Conservation (phyloP, 2,797 vertebrate genomes). For the Thripadectes ignobilis region DNA sequence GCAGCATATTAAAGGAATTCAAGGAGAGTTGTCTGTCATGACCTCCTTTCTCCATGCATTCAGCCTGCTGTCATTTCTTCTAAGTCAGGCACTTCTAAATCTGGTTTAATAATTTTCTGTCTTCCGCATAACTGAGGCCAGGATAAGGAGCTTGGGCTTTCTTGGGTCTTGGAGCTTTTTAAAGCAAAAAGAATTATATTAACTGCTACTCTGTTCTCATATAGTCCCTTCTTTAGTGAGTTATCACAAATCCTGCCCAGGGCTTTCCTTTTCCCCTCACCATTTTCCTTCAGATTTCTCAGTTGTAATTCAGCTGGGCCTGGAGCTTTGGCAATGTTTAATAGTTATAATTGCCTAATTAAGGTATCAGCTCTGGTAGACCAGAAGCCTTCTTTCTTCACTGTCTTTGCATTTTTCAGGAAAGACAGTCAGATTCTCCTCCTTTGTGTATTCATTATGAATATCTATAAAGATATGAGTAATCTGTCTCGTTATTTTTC, state of each 20-base stretch:
- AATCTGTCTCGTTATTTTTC: background rate
- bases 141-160: conserved; percentile 10
- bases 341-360: conserved; percentile 64
- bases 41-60: background rate
- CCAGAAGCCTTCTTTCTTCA: background rate
- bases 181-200: background rate
- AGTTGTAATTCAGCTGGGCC: conserved; percentile 29
- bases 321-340: conserved; percentile 48
- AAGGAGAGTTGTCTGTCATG: background rate
- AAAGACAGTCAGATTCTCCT: background rate
- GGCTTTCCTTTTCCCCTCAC: conserved; percentile 10
- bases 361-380: conserved; percentile 26
- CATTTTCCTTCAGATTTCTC: background rate
- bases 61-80: background rate
- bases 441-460: conserved; percentile 2
- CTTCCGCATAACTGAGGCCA: background rate
- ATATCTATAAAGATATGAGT: background rate
- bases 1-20: background rate
- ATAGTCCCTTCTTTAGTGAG: background rate
- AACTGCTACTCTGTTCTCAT: background rate
- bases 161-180: background rate
- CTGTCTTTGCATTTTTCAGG: background rate
- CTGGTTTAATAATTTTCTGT: background rate
- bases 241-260: background rate
- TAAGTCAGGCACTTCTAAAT: background rate